Conservation (phyloP, 2,888 invertebrate species). For the Tubulanus polymorphus region DNA sequence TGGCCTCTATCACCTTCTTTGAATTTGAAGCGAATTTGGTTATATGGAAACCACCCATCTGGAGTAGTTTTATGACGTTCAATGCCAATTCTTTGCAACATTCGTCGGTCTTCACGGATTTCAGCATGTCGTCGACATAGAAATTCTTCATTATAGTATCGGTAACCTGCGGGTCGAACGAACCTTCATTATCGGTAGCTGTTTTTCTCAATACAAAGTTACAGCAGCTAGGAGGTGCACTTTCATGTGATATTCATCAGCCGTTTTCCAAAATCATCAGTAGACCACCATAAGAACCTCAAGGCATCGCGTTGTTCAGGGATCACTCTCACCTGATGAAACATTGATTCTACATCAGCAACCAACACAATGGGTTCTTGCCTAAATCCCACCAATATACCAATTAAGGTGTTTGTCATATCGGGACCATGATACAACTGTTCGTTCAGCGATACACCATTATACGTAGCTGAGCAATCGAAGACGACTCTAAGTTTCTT, state of each 20-base stretch:
- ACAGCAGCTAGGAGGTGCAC: conserved; percentile 7
- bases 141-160: background rate
- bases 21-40: background rate
- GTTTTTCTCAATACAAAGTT: background rate
- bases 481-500: background rate
- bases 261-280: too few relatives aligned
- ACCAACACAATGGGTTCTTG: background rate
- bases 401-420: background rate
- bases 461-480: too few relatives aligned
- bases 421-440: background rate
- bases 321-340: background rate
- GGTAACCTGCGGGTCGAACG: too few relatives aligned
- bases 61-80: background rate
- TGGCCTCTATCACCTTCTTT: background rate
- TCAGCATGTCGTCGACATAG: conserved; percentile 8
- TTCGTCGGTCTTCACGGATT: background rate
- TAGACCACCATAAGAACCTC: background rate
- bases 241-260: conserved; percentile 5
- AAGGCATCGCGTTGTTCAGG: background rate
- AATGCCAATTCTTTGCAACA: background rate
- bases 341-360: background rate
- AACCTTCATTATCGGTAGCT: background rate
- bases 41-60: conserved; percentile 1
- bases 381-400: background rate
- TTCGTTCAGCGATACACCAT: background rate